Evolutionary conservation across 1,140 invertebrate genomes (phyloP), one percentile per base, ranked within the genome.

Genomic region (Achatina immaculata): DNA sequence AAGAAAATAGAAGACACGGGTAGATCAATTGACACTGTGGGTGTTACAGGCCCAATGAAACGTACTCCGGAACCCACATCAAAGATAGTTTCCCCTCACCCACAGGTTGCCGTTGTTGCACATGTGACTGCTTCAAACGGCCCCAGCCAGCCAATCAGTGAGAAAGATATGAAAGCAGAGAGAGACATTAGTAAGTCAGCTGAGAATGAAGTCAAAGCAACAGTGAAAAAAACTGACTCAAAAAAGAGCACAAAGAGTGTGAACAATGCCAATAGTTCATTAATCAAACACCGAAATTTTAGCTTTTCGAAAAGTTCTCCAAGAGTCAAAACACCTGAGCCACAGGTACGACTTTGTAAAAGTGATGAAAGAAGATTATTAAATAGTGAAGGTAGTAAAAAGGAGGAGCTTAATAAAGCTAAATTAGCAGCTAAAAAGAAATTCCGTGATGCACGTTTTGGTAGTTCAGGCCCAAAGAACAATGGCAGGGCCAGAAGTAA

Each of bases 1-100:
- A 89, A 89, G 82, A 84, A 83, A 11, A 89, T 89, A 55, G 88
- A 89, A 66, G 85, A 86, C 31, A 84, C 82, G 3, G 85, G 85
- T 43, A 83, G 83, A 68, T 73, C 76, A 21, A 86, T 86, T 36
- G 85, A 84, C 55, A 82, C 62, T 7, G 74, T 84, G n/a, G 81
- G 83, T 36, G 83, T 84, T 11, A 77, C 79, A 14, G 68, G 83
- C 14, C 83, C 83, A 11, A 84, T 83, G 69, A 81, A 84, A 74
- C 75, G 78, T n/a, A 80, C 68, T 16, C 75, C 73, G 14, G 78
- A 82, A 19, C 38, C 77, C 28, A 62, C 66, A 45, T 65, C 76
- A 34, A 80, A 81, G 65, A 45, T 80, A 24, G 16, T 80, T 0
- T 73, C 40, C 80, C 71, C 82, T 11, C 75, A 78, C 28, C 77